Conservation (phyloP, 2,888 invertebrate species). For the Ceramica pisi region DNA sequence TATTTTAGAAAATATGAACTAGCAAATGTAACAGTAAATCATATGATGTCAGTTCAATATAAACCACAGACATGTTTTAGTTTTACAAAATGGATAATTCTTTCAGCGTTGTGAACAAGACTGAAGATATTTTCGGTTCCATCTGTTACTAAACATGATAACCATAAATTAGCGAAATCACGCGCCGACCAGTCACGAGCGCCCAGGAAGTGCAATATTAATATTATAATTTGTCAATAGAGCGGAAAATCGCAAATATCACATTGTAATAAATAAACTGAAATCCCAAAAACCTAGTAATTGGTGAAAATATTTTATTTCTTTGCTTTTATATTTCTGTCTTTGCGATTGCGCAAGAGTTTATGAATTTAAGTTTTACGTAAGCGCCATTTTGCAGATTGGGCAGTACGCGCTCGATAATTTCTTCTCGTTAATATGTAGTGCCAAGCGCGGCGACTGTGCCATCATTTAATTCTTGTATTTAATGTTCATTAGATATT, state of each 20-base stretch:
- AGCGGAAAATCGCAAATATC: slow-evolving; percentile 41
- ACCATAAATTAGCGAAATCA: slow-evolving; percentile 63
- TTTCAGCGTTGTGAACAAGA: slow-evolving; percentile 58
- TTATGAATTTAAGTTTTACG: slow-evolving; percentile 51
- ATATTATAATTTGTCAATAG: slow-evolving; percentile 57
- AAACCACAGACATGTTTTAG: slow-evolving; percentile 41
- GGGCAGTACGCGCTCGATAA: slow-evolving; percentile 46
- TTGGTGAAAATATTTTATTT: slow-evolving; percentile 24
- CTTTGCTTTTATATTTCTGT: slow-evolving; percentile 25
- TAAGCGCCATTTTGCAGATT: slow-evolving; percentile 46
- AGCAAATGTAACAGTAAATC: slow-evolving; percentile 27
- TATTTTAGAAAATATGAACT: slow-evolving; percentile 8
- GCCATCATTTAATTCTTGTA: slow-evolving; percentile 51
- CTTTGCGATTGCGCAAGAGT: slow-evolving; percentile 52
- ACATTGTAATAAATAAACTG: slow-evolving; percentile 44
- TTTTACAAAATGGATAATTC: slow-evolving; percentile 59
- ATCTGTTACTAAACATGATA: slow-evolving; percentile 61
- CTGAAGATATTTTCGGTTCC: slow-evolving; percentile 60
- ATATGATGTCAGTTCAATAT: slow-evolving; percentile 25
- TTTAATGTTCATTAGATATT: slow-evolving; percentile 47
- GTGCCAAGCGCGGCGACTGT: slow-evolving; percentile 47
- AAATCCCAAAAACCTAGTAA: slow-evolving; percentile 16
- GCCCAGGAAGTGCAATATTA: slow-evolving; percentile 60
- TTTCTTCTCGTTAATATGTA: slow-evolving; percentile 54
- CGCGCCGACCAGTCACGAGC: slow-evolving; percentile 50